phyloP scores from a whole-genome alignment of 2,888 invertebrate species.

The Elegia similella region DNA sequence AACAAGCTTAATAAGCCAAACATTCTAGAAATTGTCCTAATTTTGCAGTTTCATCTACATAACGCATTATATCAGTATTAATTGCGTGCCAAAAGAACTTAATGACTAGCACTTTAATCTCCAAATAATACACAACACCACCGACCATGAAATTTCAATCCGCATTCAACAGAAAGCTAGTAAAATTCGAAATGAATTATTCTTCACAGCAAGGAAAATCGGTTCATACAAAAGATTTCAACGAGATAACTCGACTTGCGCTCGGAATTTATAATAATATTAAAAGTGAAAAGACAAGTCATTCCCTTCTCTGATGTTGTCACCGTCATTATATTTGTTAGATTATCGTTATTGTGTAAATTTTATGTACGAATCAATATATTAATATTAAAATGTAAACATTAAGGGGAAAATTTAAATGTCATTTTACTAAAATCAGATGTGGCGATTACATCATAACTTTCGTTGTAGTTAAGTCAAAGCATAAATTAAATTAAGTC shows the following conservation, averaged over 20 bases:
- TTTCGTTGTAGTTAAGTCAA: conserved; percentile 1
- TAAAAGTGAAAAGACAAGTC: conserved; percentile 12
- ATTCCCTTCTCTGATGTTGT: conserved; percentile 2
- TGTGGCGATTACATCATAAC: conserved; percentile 1
- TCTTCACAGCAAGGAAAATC: conserved; percentile 20
- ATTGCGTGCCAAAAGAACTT: not conserved
- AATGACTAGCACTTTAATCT: conserved; percentile 8
- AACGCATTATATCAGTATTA: not conserved
- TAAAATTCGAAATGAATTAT: conserved; percentile 16
- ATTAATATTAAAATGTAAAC: conserved; percentile 4
- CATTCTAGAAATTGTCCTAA: not conserved
- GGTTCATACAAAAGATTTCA: conserved; percentile 41
- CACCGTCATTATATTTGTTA: not conserved
- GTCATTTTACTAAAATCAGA: not conserved
- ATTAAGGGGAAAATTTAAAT: not conserved
- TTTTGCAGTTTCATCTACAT: not conserved
- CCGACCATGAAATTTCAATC: conserved; percentile 23
- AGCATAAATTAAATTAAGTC: conserved; percentile 1
- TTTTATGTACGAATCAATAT: not conserved
- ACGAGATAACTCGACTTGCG: conserved; percentile 25
- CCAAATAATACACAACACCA: conserved; percentile 12
- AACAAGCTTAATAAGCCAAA: not conserved
- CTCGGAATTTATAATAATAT: not conserved
- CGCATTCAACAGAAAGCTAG: conserved; percentile 22
- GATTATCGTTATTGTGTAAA: not conserved